Percentiles rank a stretch among this genome's conserved stretches.
Conservation (phyloP, 2,888 invertebrate species). For the Drosophila siamana region DNA sequence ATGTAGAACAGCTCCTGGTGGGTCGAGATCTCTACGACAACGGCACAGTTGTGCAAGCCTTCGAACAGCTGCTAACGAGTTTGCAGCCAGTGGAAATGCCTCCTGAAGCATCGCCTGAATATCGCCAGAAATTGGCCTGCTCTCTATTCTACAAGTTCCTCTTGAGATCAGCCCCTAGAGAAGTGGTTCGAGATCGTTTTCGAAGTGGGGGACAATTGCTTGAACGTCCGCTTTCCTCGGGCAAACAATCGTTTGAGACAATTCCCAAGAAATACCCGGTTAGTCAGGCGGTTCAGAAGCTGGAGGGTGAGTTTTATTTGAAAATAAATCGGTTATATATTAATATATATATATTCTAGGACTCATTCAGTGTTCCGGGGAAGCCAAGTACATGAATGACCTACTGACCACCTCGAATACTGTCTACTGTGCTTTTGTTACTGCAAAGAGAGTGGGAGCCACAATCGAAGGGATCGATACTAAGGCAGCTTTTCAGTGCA, state of each 20-base stretch:
- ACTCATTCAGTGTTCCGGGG: constrained; percentile 89
- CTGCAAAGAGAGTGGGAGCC: constrained; percentile 87
- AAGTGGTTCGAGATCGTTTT: constrained; percentile 67
- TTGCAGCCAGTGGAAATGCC: constrained; percentile 88
- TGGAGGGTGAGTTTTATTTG: constrained; percentile 89
- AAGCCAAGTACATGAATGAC: constrained; percentile 92
- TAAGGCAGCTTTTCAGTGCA: constrained; percentile 86
- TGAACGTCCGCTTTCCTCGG: constrained; percentile 89
- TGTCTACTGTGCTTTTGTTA: constrained; percentile 87
- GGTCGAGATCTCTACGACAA: constrained; percentile 86
- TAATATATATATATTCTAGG: constrained; percentile 22
- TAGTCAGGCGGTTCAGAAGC: constrained; percentile 90
- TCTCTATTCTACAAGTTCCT: constrained; percentile 92
- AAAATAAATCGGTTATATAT: background rate
- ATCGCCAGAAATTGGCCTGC: constrained; percentile 89
- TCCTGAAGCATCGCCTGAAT: constrained; percentile 89
- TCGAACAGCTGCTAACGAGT: constrained; percentile 87
- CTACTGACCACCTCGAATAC: constrained; percentile 88
- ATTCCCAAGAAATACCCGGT: constrained; percentile 90
- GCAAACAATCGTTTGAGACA: constrained; percentile 90
- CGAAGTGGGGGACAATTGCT: constrained; percentile 85
- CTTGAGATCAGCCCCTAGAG: constrained; percentile 87
- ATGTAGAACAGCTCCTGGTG: constrained; percentile 86
- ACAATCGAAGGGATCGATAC: constrained; percentile 80
- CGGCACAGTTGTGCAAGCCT: constrained; percentile 81